phyloP scores from a whole-genome alignment of 2,888 invertebrate species.

The Leistus spinibarbis region DNA sequence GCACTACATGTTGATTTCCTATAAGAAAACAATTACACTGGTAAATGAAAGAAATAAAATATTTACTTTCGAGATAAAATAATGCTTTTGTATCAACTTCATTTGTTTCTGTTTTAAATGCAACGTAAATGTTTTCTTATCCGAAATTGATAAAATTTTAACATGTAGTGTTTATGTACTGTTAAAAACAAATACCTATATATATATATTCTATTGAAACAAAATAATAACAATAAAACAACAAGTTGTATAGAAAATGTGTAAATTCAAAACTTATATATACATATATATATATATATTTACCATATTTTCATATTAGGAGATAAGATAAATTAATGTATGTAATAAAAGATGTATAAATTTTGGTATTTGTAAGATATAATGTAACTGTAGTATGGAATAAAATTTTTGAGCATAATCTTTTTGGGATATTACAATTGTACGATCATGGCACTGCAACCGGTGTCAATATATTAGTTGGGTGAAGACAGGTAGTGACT shows the following conservation, averaged over 20 bases:
- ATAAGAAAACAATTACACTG: too few relatives aligned
- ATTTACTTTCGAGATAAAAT: constrained; percentile 20
- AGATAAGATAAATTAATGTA: constrained; percentile 29
- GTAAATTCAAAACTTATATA: constrained; percentile 36
- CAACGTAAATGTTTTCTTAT: too few relatives aligned
- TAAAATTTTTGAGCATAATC: not conserved
- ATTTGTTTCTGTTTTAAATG: too few relatives aligned
- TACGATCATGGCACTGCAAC: too few relatives aligned
- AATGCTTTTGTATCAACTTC: constrained; percentile 6
- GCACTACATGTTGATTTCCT: too few relatives aligned
- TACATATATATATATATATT: constrained; percentile 19
- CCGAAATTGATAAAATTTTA: too few relatives aligned
- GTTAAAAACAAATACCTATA: not conserved
- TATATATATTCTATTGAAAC: constrained; percentile 15
- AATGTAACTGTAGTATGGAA: constrained; percentile 14
- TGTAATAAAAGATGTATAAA: constrained; percentile 39
- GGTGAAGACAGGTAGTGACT: too few relatives aligned
- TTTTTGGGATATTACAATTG: not conserved
- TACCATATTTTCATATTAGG: constrained; percentile 39
- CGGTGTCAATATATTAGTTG: too few relatives aligned
- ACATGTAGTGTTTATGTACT: too few relatives aligned
- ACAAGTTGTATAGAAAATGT: constrained; percentile 36
- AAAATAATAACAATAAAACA: constrained; percentile 19
- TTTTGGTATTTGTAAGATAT: constrained; percentile 40
- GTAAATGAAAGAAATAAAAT: not conserved